Conservation (phyloP, 2,113 vertebrate genomes). For the Halcyon senegalensis region DNA sequence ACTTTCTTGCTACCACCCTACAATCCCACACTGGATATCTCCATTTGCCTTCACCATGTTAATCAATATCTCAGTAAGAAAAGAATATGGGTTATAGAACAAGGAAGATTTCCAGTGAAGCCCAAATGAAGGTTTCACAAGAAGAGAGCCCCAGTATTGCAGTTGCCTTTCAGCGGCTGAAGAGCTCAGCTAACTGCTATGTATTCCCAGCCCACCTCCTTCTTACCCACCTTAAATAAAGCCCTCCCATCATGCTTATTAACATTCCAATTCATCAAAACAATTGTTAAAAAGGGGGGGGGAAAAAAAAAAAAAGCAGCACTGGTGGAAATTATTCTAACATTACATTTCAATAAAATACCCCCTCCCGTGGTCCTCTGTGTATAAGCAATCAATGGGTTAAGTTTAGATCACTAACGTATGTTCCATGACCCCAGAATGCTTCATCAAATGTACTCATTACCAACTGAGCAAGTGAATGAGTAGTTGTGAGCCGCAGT, state of each 20-base stretch:
- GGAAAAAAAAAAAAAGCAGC: neutral
- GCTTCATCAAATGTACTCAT: slow-evolving; percentile 99
- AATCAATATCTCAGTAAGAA: neutral
- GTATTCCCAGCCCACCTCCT: neutral
- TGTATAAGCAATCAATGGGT: slow-evolving; percentile 95
- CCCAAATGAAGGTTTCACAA: neutral
- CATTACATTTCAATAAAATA: slow-evolving; percentile 90
- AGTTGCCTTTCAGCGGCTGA: neutral
- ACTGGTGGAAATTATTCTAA: slow-evolving; percentile 73
- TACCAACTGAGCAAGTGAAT: slow-evolving; percentile 93
- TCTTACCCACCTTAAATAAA: slow-evolving; percentile 23
- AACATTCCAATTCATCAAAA: slow-evolving; percentile 67
- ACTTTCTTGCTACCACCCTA: neutral
- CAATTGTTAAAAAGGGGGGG: neutral
- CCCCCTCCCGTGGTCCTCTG: slow-evolving; percentile 78
- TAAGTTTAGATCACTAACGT: slow-evolving; percentile 98
- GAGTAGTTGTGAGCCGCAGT: slow-evolving; percentile 92
- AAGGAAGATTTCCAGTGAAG: neutral
- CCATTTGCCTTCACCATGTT: neutral
- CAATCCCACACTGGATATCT: fast-evolving
- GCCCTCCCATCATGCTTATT: slow-evolving; percentile 48
- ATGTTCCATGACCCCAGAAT: slow-evolving; percentile 97
- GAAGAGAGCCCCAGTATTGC: neutral
- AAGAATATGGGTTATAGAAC: neutral
- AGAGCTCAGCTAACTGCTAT: neutral